Conservation (phyloP, 2,797 vertebrate species). For the Ptychadena robeensis region DNA sequence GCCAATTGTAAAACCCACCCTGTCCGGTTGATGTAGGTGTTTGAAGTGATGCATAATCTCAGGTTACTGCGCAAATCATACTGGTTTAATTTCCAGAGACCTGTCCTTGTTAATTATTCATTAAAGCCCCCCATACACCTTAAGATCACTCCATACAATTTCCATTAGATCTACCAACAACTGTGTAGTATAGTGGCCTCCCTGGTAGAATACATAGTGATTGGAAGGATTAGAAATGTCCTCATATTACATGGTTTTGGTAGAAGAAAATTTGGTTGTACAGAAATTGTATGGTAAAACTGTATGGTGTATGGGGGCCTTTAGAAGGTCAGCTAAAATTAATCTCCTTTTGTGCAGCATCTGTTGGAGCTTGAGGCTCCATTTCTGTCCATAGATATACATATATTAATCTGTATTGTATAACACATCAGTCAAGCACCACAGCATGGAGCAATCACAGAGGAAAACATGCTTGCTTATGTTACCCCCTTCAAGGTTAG, state of each 20-base stretch:
- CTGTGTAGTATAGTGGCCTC: no score
- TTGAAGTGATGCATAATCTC: conserved; percentile 31
- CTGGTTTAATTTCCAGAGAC: conserved; percentile 23
- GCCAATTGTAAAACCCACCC: neutral
- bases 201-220: no score
- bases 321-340: conserved; percentile 18
- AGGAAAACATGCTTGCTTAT: neutral
- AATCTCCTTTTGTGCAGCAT: conserved; percentile 2
- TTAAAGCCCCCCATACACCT: no score
- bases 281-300: no score
- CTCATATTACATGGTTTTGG: no score
- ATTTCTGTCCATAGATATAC: conserved; percentile 19
- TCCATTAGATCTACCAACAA: no score
- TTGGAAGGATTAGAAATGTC: no score
- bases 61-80: conserved; percentile 23
- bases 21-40: conserved; percentile 15
- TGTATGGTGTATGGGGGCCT: no score
- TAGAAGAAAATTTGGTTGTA: no score
- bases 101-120: conserved; percentile 40
- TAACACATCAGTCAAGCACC: conserved; percentile 8
- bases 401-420: conserved; percentile 28
- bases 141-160: no score
- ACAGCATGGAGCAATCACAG: conserved; percentile 4
- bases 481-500: neutral
- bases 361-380: neutral